These are phyloP conservation scores for Eulemur rubriventer DNA, from an alignment of 2,797 vertebrate genomes.

Conservation along the genomic window DNA sequence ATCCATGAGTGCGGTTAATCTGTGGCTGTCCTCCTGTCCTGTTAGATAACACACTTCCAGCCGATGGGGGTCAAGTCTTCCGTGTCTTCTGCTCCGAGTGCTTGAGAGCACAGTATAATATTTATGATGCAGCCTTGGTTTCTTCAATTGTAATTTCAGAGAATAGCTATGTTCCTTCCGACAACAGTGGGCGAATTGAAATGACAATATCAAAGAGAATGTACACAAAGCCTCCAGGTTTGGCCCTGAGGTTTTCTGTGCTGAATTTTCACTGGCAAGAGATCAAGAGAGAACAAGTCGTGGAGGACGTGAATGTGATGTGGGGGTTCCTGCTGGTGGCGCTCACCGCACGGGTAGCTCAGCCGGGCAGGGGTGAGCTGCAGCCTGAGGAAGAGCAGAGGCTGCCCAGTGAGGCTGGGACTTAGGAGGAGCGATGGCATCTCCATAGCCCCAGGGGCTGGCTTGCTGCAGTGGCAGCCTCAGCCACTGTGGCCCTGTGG, in stretches of 20 bases:
- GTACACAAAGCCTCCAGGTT: background rate
- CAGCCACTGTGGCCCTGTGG: too few species aligned
- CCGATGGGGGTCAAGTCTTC: background rate
- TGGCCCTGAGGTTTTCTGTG: background rate
- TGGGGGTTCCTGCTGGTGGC: background rate
- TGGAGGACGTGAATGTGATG: background rate
- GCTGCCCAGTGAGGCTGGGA: background rate
- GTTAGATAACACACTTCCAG: background rate
- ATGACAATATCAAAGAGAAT: background rate
- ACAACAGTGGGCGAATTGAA: background rate
- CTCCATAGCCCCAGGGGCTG: background rate
- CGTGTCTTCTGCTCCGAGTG: background rate
- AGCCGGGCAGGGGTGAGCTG: accelerated
- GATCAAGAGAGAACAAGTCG: background rate
- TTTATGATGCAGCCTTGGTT: background rate
- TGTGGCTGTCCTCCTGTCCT: background rate
- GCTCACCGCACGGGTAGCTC: too few species aligned
- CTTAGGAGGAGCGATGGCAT: accelerated
- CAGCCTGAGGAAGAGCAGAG: background rate
- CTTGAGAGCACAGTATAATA: background rate
- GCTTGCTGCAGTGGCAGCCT: background rate
- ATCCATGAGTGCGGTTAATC: background rate
- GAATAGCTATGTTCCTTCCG: background rate
- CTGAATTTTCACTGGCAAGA: background rate
- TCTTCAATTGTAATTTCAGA: background rate